phyloP scores from a whole-genome alignment of 2,113 vertebrate genomes.

The Thymallus thymallus region DNA sequence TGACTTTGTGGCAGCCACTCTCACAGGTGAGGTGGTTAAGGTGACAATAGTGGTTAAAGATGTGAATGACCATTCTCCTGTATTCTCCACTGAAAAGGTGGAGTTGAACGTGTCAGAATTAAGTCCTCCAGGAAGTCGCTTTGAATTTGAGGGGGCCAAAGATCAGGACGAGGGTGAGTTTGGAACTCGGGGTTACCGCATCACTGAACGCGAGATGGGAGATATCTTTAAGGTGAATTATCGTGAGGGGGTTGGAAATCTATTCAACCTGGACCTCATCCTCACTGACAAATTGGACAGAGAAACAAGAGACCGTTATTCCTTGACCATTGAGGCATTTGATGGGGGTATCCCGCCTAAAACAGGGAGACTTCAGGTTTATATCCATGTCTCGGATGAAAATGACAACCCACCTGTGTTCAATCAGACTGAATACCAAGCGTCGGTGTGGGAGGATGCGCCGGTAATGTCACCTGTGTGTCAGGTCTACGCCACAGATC shows the following conservation, averaged over 20 bases:
- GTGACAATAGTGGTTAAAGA: conserved; percentile 83
- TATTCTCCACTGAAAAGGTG: conserved; percentile 72
- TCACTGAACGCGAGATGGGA: conserved; percentile 56
- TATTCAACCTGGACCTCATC: conserved; percentile 75
- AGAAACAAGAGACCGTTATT: conserved; percentile 74
- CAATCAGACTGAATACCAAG: conserved; percentile 78
- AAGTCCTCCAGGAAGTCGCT: conserved; percentile 77
- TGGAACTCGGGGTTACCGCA: conserved; percentile 80
- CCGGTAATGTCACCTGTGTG: conserved; percentile 71
- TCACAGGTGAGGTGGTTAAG: conserved; percentile 82
- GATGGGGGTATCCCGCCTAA: conserved; percentile 83
- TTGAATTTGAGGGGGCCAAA: conserved; percentile 80
- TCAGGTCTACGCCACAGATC: conserved; percentile 81
- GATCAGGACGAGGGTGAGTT: conserved; percentile 82
- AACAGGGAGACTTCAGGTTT: conserved; percentile 73
- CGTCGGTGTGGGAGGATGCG: conserved; percentile 77
- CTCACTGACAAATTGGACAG: conserved; percentile 78
- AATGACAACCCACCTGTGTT: conserved; percentile 90
- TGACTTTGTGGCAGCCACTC: conserved; percentile 86
- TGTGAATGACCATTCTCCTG: conserved; percentile 86
- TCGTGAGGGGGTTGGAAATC: conserved; percentile 38
- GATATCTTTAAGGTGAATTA: conserved; percentile 66
- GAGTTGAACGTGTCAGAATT: conserved; percentile 81
- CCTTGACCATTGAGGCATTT: conserved; percentile 82
- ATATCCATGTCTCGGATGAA: conserved; percentile 82